Percentiles rank a stretch among this genome's conserved stretches.
These are phyloP conservation scores for Kuschelorhynchus macadamiae DNA, from an alignment of 2,888 invertebrate genomes.

Conservation along the genomic window DNA sequence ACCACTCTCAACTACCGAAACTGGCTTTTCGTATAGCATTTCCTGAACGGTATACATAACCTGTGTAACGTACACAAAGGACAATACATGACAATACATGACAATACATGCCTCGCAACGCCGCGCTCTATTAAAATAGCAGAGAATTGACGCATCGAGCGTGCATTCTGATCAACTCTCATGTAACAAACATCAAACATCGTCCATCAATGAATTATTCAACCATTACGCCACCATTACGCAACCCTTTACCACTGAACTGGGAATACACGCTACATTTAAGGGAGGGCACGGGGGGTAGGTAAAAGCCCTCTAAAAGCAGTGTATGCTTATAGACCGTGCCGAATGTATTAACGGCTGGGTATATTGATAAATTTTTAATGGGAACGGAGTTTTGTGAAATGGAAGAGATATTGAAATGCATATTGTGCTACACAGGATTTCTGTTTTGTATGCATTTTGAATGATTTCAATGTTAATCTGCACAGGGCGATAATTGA, in stretches of 20 bases:
- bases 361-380: slow-evolving; percentile 47
- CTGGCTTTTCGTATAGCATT: too few species aligned
- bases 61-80: slow-evolving; percentile 2
- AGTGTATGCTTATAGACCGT: slow-evolving; percentile 30
- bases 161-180: slow-evolving; percentile 40
- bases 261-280: slow-evolving; percentile 36
- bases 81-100: too few species aligned
- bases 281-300: slow-evolving; percentile 31
- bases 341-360: slow-evolving; percentile 41
- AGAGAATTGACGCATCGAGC: slow-evolving; percentile 13
- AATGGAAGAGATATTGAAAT: slow-evolving; percentile 15
- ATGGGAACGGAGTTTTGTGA: slow-evolving; percentile 24
- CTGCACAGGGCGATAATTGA: too few species aligned
- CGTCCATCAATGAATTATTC: slow-evolving; percentile 49
- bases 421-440: slow-evolving; percentile 21
- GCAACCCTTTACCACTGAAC: slow-evolving; percentile 42
- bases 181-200: slow-evolving; percentile 49
- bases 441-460: slow-evolving; percentile 15
- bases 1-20: too few species aligned
- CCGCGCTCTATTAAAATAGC: slow-evolving; percentile 21
- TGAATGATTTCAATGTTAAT: slow-evolving; percentile 2
- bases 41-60: slow-evolving; percentile 10
- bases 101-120: slow-evolving; percentile 13
- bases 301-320: slow-evolving; percentile 38
- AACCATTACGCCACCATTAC: slow-evolving; percentile 48